Base-by-base conservation (phyloP, 2,888 invertebrate genomes). In the Tinea trinotella region DNA sequence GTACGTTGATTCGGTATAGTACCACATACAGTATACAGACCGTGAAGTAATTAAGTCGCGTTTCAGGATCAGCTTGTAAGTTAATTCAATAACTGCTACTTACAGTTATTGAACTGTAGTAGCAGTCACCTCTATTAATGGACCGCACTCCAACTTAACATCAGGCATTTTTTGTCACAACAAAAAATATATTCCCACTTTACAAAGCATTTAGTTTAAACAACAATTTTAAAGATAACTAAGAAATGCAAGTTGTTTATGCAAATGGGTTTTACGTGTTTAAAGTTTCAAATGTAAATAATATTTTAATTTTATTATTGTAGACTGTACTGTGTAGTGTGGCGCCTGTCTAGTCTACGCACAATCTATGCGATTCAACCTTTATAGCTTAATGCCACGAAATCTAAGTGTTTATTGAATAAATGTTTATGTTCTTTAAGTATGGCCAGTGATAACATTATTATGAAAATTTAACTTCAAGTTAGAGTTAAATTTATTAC, bases 321-420 rank as follows among this genome's bases (percentile, higher is more conserved):
- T 10, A 30, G 40, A 48, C 19, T 48, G 48, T 48, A 48, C 48
- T 48, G 17, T 3, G 6, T n/a, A 48, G 19, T 18, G 19, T 19
- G 48, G 48, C 48, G 48, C 48, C 48, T n/a, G 48, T 20, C 12
- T 9, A 40, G 40, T 13, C 48, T 12, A 48, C 48, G 48, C 48
- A 48, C 48, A 48, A 48, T 48, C 48, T 48, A 18, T 48, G 48
- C 20, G n/a, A 48, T 20, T 48, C 20, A 50, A 50, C 22, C 50
- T 50, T 50, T 50, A 50, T 50, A 50, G 50, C 50, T 50, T 50
- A 50, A 50, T 50, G 17, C 18, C 50, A 50, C 24, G 50, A 13
- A 13, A 50, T 6, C 46, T 17, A 46, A 46, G 46, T 46, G 46
- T 46, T 46, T 40, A 40, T 40, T 15, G 15, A 40, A 15, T 15